Conservation (phyloP, 2,888 invertebrate genomes). For the Pseudococcus viburni region DNA sequence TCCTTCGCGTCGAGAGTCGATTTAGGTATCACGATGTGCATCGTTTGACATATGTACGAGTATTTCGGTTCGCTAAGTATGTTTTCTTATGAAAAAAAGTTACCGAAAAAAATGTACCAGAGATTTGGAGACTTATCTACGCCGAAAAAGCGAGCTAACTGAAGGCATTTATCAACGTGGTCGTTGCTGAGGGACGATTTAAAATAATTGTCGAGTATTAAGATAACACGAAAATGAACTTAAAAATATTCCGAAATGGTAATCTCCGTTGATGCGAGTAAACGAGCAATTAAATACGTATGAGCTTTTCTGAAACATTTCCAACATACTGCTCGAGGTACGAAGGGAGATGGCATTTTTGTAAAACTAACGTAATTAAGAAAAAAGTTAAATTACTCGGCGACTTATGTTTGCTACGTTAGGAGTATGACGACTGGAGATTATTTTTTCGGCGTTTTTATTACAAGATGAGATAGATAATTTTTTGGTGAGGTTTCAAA, state of each 20-base stretch:
- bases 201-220: conserved; percentile 45
- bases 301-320: conserved; percentile 47
- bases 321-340: background rate
- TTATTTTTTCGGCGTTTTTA: background rate
- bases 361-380: background rate
- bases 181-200: conserved; percentile 9
- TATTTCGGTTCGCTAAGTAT: background rate
- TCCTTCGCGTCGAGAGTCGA: background rate
- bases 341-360: background rate
- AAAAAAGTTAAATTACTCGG: conserved; percentile 3
- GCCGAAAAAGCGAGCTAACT: background rate
- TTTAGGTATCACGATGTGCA: background rate
- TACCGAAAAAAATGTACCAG: background rate
- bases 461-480: no score
- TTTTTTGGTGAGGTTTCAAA: no score
- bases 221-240: conserved; percentile 48
- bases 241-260: conserved; percentile 43
- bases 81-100: background rate
- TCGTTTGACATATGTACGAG: background rate
- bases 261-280: conserved; percentile 35
- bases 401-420: background rate
- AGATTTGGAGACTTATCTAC: background rate
- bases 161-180: background rate
- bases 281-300: conserved; percentile 19
- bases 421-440: background rate